Conservation (phyloP, 1,140 invertebrate genomes). For the Macrocentrus cingulum region DNA sequence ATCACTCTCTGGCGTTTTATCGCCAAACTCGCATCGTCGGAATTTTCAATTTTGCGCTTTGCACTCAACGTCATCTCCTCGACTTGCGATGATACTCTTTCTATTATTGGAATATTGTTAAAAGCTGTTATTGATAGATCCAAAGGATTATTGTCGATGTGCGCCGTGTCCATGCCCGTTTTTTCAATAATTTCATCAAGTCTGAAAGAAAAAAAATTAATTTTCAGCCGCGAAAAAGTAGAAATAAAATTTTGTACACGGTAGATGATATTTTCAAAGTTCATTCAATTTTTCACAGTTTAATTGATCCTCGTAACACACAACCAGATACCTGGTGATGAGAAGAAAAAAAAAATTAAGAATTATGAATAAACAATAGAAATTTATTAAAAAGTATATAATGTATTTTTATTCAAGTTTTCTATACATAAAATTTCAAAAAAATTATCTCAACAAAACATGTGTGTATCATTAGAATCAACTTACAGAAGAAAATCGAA, state of each 20-base stretch:
- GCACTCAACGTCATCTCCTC: too few species aligned
- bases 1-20: too few species aligned
- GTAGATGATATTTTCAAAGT: conserved; percentile 26
- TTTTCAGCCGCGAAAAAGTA: neutral
- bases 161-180: neutral
- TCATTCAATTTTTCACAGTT: too few species aligned
- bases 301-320: too few species aligned
- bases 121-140: too few species aligned
- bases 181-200: too few species aligned
- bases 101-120: neutral
- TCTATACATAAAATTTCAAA: conserved; percentile 19
- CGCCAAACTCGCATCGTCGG: too few species aligned
- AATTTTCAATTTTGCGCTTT: too few species aligned
- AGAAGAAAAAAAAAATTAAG: too few species aligned
- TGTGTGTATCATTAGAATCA: neutral
- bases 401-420: conserved; percentile 24
- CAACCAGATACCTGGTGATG: too few species aligned
- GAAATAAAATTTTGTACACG: conserved; percentile 4
- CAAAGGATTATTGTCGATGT: neutral
- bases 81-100: neutral
- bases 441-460: conserved; percentile 2
- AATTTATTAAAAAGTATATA: conserved; percentile 24
- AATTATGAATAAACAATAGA: too few species aligned
- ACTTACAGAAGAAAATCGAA: neutral
- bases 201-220: too few species aligned